Percentiles rank a stretch among this genome's conserved stretches.
phyloP scores from a whole-genome alignment of 2,113 vertebrate genomes.

The Pyrgilauda ruficollis region DNA sequence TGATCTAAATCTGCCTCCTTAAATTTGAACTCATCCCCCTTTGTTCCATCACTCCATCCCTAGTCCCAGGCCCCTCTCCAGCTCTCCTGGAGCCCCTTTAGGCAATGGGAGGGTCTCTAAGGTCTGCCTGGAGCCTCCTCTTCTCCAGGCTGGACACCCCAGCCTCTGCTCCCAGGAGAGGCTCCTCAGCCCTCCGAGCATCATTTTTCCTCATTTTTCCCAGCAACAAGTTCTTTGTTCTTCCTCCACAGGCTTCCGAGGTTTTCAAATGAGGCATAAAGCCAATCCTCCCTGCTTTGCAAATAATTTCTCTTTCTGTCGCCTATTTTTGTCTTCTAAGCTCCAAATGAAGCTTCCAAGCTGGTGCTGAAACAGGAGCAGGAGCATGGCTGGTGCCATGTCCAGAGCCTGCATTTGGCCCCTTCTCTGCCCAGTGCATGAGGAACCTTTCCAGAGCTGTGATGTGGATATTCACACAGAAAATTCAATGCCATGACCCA shows the following conservation, averaged over 20 bases:
- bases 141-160: not conserved
- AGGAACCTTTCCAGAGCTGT: not conserved
- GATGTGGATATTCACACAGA: not conserved
- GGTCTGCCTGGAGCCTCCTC: not conserved
- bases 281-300: not conserved
- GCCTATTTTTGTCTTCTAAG: not conserved
- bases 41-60: not conserved
- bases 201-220: not conserved
- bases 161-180: not conserved
- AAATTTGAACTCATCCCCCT: not conserved
- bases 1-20: accelerated
- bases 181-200: not conserved
- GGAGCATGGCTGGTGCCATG: accelerated
- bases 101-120: not conserved
- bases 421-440: accelerated
- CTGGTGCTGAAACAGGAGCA: not conserved
- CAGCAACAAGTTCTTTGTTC: not conserved
- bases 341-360: not conserved
- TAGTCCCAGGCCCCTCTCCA: not conserved
- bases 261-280: not conserved
- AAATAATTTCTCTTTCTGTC: not conserved
- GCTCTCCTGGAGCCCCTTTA: too few species aligned
- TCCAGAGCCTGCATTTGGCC: not conserved
- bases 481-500: not conserved
- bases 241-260: not conserved